Evolutionary conservation across 2,888 invertebrate species (phyloP).

Genomic region (Tribolium freemani): DNA sequence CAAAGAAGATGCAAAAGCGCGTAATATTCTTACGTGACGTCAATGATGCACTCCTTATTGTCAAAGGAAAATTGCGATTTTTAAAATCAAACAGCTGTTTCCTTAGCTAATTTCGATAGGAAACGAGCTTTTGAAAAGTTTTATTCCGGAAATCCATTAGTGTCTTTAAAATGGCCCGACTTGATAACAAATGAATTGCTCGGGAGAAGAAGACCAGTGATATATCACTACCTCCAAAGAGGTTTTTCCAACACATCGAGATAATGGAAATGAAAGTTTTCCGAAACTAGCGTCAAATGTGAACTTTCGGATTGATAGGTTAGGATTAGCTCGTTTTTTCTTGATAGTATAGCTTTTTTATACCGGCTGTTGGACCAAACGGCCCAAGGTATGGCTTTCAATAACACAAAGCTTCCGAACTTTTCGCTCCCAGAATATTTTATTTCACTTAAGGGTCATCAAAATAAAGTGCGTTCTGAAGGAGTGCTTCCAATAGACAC

Average conservation of each 20-base stretch:
- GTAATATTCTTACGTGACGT: constrained; percentile 46
- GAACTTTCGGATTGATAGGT: constrained; percentile 18
- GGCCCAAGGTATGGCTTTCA: constrained; percentile 8
- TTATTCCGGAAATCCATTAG: constrained; percentile 30
- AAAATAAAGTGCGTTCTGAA: constrained; percentile 5
- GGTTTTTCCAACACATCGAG: constrained; percentile 19
- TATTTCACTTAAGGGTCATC: constrained; percentile 13
- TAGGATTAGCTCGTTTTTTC: constrained; percentile 17
- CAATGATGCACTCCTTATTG: constrained; percentile 42
- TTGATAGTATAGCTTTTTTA: constrained; percentile 18
- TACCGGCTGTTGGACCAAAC: not conserved
- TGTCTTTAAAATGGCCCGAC: constrained; percentile 20
- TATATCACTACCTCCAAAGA: constrained; percentile 5
- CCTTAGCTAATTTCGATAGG: constrained; percentile 4
- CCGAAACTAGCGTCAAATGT: constrained; percentile 16
- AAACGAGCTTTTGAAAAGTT: constrained; percentile 10
- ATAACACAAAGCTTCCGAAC: constrained; percentile 9
- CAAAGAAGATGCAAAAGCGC: constrained; percentile 48
- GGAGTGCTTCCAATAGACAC: not conserved
- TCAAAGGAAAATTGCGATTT: not conserved
- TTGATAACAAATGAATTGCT: constrained; percentile 32
- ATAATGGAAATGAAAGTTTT: constrained; percentile 36
- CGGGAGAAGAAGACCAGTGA: constrained; percentile 18
- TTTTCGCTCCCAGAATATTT: constrained; percentile 18
- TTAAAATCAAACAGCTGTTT: not conserved